Evolutionary conservation across 2,888 invertebrate species (phyloP).

Genomic region (Leptinotarsa rubiginosa): DNA sequence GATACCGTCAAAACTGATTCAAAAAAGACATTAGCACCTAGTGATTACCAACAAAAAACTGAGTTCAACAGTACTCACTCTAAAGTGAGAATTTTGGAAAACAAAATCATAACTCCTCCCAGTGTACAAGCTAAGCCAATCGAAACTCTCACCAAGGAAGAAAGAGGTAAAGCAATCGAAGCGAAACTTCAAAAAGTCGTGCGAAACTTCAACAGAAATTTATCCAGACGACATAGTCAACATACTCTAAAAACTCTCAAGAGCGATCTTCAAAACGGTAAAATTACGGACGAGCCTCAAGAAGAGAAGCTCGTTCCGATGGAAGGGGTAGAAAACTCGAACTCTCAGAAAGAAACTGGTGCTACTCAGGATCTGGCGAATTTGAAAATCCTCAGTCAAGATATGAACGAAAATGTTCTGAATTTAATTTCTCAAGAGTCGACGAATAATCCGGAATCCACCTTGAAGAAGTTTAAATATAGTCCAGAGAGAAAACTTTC

Average conservation of each 20-base stretch:
- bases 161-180: constrained; percentile 32
- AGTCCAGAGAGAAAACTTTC: background rate
- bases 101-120: constrained; percentile 24
- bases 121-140: background rate
- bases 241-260: background rate
- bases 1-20: background rate
- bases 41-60: background rate
- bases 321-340: constrained; percentile 1
- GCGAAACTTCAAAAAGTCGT: constrained; percentile 36
- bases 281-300: background rate
- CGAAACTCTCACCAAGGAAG: constrained; percentile 31
- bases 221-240: constrained; percentile 25
- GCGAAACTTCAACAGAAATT: constrained; percentile 31
- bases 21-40: background rate
- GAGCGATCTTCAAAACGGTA: constrained; percentile 3
- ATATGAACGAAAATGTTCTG: background rate
- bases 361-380: constrained; percentile 25
- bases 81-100: constrained; percentile 34
- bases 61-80: constrained; percentile 24
- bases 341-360: constrained; percentile 13
- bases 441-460: constrained; percentile 19
- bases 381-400: constrained; percentile 23
- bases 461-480: constrained; percentile 25
- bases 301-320: background rate
- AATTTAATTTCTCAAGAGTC: constrained; percentile 32